A percentile compares a stretch with the other conserved stretches of the same genome.
phyloP scores from a whole-genome alignment of 2,113 vertebrate species.

The Peromyscus polionotus region DNA sequence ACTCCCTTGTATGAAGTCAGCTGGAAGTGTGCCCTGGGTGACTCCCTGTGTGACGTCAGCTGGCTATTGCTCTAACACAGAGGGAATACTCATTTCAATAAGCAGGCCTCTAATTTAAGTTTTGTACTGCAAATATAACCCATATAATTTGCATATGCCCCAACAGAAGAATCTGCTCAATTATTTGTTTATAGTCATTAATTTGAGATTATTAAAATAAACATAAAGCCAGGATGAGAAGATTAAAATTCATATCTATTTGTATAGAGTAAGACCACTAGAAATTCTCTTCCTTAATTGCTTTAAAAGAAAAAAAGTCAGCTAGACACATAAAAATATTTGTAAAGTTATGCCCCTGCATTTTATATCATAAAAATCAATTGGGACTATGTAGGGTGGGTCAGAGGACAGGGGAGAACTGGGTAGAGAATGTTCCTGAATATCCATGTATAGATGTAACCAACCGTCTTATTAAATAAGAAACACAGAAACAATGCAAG shows the following conservation, averaged over 20 bases:
- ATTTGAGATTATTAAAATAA: constrained; percentile 36
- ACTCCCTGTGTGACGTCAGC: not conserved
- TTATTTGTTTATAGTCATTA: constrained; percentile 8
- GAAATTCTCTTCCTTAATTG: not conserved
- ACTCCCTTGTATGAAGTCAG: not conserved
- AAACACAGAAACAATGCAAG: no score
- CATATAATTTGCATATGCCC: not conserved
- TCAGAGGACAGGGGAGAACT: no score
- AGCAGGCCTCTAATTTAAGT: not conserved
- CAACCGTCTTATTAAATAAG: no score
- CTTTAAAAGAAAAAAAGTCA: constrained; percentile 21
- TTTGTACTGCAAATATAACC: not conserved
- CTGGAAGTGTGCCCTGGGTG: not conserved
- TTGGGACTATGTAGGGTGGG: not conserved
- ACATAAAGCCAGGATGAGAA: not conserved
- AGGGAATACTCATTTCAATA: not conserved
- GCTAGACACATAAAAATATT: not conserved
- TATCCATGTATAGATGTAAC: no score
- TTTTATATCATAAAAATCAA: not conserved
- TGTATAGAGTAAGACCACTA: not conserved
- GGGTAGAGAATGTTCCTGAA: no score
- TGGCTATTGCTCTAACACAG: not conserved
- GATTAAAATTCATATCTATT: not conserved
- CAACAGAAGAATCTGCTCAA: not conserved
- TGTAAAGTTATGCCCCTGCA: not conserved